Evolutionary conservation across 92 coral and sea anemone genomes (phyloP).

Genomic region (Heteractis magnifica): DNA sequence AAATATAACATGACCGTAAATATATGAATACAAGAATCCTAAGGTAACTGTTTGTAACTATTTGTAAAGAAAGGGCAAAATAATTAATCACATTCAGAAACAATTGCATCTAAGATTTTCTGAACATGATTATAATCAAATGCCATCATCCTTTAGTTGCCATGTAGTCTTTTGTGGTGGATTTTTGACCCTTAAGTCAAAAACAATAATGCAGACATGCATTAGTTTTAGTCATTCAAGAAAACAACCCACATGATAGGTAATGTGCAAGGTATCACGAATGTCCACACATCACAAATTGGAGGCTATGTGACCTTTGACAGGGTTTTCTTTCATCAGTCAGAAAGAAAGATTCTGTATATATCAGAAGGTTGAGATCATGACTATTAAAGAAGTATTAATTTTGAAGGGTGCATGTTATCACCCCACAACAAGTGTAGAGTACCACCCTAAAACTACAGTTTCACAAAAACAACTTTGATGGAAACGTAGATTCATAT

Average conservation of each 20-base stretch:
- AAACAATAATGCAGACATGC: neutral
- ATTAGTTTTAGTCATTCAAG: conserved; percentile 2
- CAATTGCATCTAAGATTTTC: neutral
- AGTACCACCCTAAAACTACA: too few relatives aligned
- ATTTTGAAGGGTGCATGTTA: neutral
- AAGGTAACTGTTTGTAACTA: neutral
- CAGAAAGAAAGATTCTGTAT: neutral
- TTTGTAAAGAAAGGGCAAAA: neutral
- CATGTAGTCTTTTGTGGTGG: neutral
- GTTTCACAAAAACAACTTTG: neutral
- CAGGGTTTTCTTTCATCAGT: neutral
- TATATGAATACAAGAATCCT: neutral
- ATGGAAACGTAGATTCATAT: neutral
- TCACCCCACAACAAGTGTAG: neutral
- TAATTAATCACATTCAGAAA: neutral
- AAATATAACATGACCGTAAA: neutral
- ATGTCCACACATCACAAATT: neutral
- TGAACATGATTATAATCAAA: neutral
- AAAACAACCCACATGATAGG: neutral
- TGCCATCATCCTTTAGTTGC: neutral
- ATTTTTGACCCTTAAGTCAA: neutral
- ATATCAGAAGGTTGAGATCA: neutral
- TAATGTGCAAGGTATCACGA: conserved; percentile 6
- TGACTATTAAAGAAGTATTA: neutral
- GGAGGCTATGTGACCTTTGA: neutral